A percentile compares a stretch with the other conserved stretches of the same genome.
These are phyloP conservation scores for Eledona agricola DNA, from an alignment of 2,888 invertebrate species.

Conservation along the genomic window DNA sequence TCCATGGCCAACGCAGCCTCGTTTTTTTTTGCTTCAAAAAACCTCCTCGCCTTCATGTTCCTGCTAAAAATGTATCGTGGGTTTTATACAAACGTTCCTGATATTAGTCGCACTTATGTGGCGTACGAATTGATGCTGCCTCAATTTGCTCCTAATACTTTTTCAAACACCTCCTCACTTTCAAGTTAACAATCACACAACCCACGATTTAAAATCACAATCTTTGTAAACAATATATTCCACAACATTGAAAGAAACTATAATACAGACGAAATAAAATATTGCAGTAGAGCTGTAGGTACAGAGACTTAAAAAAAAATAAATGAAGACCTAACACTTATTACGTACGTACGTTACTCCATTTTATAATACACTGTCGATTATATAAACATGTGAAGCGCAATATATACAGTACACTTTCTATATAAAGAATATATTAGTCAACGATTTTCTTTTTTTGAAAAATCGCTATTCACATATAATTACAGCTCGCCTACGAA, in stretches of 20 bases:
- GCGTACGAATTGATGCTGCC: too few relatives aligned
- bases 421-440: constrained; percentile 30
- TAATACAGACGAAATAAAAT: constrained; percentile 46
- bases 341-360: constrained; percentile 33
- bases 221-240: constrained; percentile 40
- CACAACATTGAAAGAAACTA: constrained; percentile 46
- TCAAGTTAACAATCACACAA: neutral
- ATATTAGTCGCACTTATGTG: too few relatives aligned
- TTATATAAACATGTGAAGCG: constrained; percentile 41
- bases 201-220: neutral
- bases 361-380: constrained; percentile 45
- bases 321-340: constrained; percentile 41
- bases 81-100: too few relatives aligned
- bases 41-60: too few relatives aligned
- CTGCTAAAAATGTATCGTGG: too few relatives aligned
- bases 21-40: too few relatives aligned
- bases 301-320: constrained; percentile 39
- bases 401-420: constrained; percentile 41
- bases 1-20: too few relatives aligned
- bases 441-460: constrained; percentile 8
- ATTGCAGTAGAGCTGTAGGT: constrained; percentile 38
- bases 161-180: too few relatives aligned
- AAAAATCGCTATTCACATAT: constrained; percentile 23
- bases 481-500: constrained; percentile 28
- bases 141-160: too few relatives aligned